Conservation (phyloP, 1,140 invertebrate genomes). For the Brachionus asplanchnoidis region DNA sequence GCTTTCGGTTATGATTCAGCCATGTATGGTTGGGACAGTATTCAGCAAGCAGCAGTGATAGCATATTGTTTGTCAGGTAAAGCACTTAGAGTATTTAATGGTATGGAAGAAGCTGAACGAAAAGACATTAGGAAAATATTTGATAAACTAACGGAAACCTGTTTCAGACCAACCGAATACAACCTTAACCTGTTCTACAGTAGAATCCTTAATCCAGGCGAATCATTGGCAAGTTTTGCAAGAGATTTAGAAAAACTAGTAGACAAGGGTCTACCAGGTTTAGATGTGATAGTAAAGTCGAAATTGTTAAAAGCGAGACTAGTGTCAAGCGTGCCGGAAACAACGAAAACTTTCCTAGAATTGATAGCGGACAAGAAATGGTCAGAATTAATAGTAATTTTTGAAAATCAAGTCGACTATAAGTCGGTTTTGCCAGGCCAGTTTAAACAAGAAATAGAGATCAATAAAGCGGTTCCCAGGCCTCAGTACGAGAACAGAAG, state of each 20-base stretch:
- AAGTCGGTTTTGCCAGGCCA: neutral
- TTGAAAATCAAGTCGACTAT: conserved; percentile 16
- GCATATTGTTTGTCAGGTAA: neutral
- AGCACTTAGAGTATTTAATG: neutral
- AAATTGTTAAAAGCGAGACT: neutral
- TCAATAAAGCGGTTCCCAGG: neutral
- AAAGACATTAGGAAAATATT: neutral
- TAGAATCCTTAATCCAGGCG: neutral
- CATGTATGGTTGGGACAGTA: no score
- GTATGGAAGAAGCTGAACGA: neutral
- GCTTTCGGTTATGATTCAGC: no score
- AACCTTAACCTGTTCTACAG: neutral
- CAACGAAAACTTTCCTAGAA: conserved; percentile 1
- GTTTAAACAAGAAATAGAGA: conserved; percentile 2
- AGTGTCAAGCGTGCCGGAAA: neutral
- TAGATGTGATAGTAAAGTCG: neutral
- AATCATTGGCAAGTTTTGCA: conserved; percentile 2
- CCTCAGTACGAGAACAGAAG: neutral
- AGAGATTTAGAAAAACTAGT: conserved; percentile 18
- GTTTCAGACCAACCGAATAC: conserved; percentile 1
- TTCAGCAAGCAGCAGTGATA: no score
- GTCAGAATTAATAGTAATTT: conserved; percentile 6
- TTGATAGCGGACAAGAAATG: neutral
- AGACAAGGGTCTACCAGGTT: neutral
- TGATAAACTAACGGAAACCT: neutral